Conservation (phyloP, 92 coral and sea anemone genomes). For the Desmophyllum pertusum region DNA sequence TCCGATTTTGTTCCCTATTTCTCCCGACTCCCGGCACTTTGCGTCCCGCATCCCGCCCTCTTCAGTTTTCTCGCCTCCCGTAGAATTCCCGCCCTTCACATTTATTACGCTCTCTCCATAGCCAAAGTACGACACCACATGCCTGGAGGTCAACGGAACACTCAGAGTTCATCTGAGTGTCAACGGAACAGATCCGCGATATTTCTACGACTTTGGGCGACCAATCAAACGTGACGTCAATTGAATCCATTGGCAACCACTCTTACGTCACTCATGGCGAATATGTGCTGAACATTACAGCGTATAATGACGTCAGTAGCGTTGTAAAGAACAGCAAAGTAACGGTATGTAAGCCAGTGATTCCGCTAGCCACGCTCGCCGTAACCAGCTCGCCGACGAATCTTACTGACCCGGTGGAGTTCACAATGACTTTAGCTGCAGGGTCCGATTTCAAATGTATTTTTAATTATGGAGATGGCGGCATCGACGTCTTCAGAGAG, state of each 20-base stretch:
- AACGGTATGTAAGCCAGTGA: slow-evolving; percentile 77
- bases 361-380: slow-evolving; percentile 33
- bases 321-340: slow-evolving; percentile 31
- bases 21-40: too few relatives aligned
- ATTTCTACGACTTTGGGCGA: slow-evolving; percentile 68
- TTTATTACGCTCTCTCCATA: slow-evolving; percentile 8
- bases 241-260: slow-evolving; percentile 21
- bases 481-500: neutral
- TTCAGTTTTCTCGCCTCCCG: too few relatives aligned
- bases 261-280: slow-evolving; percentile 55
- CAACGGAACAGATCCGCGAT: slow-evolving; percentile 73
- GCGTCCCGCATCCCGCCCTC: too few relatives aligned
- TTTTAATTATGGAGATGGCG: slow-evolving; percentile 64
- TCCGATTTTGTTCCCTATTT: too few relatives aligned
- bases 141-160: slow-evolving; percentile 73
- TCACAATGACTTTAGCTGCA: slow-evolving; percentile 58
- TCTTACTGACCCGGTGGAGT: slow-evolving; percentile 49
- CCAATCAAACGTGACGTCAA: slow-evolving; percentile 36
- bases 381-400: slow-evolving; percentile 50
- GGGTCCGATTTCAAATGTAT: slow-evolving; percentile 85
- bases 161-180: slow-evolving; percentile 46
- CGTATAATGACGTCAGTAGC: slow-evolving; percentile 75
- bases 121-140: slow-evolving; percentile 45
- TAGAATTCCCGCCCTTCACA: too few relatives aligned
- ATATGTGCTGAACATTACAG: slow-evolving; percentile 56